phyloP scores from a whole-genome alignment of 2,888 invertebrate genomes.

The Steinernema scapterisci region DNA sequence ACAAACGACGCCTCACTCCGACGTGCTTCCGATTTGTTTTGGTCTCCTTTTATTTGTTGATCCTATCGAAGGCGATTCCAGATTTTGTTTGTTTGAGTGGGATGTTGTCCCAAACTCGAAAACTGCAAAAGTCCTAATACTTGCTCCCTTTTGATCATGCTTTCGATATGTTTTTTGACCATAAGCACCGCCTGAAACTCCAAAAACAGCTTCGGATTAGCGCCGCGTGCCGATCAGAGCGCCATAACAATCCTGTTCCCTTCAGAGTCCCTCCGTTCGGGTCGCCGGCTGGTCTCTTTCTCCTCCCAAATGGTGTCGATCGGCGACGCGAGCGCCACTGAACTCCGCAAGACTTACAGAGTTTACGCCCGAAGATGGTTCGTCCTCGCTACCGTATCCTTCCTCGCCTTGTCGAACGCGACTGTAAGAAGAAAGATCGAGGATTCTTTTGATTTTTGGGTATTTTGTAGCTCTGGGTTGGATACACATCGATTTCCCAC shows the following conservation, averaged over 20 bases:
- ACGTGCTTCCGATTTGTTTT: too few species aligned
- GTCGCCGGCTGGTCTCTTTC: not conserved
- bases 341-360: slow-evolving; percentile 35
- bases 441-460: not conserved
- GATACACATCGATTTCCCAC: slow-evolving; percentile 53
- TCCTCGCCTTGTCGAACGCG: slow-evolving; percentile 62
- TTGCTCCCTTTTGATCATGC: too few species aligned
- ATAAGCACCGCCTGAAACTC: not conserved
- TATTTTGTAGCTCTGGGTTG: slow-evolving; percentile 58
- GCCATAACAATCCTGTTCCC: not conserved
- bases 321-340: not conserved
- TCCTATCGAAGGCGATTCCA: too few species aligned
- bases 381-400: slow-evolving; percentile 54
- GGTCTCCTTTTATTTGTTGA: too few species aligned
- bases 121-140: too few species aligned
- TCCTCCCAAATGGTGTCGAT: slow-evolving; percentile 1
- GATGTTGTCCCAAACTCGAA: too few species aligned
- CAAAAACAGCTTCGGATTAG: not conserved
- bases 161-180: too few species aligned
- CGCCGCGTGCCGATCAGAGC: not conserved
- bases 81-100: too few species aligned
- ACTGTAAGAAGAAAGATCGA: slow-evolving; percentile 45
- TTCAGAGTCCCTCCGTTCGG: too few species aligned
- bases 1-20: too few species aligned
- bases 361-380: slow-evolving; percentile 55